These are phyloP conservation scores for Gymnothorax reevesii DNA, from an alignment of 2,797 vertebrate genomes.

Conservation along the genomic window DNA sequence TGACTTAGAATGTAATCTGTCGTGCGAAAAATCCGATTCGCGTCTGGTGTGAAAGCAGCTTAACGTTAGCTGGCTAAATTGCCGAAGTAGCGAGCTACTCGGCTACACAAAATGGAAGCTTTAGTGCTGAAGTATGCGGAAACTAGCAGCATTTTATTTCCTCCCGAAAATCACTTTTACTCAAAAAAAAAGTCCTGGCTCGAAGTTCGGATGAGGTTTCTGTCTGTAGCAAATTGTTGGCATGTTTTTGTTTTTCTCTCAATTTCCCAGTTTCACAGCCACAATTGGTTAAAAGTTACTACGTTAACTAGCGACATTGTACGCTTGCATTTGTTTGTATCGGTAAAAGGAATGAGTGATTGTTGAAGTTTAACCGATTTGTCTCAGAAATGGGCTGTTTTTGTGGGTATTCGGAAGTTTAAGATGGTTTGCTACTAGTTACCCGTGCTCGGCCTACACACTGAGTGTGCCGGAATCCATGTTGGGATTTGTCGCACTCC, in stretches of 20 bases:
- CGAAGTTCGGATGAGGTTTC: constrained; percentile 10
- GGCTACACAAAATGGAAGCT: constrained; percentile 46
- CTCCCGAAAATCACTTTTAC: not conserved
- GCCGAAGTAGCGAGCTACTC: not conserved
- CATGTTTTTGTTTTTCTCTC: not conserved
- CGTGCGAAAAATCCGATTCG: no score
- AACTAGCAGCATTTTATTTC: constrained; percentile 5
- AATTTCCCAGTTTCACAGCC: constrained; percentile 3
- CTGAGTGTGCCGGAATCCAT: constrained; percentile 45
- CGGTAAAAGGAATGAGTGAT: not conserved
- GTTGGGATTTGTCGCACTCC: constrained; percentile 26
- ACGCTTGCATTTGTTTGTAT: not conserved
- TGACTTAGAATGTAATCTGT: no score
- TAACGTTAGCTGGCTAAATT: constrained; percentile 2
- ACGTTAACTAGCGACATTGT: not conserved
- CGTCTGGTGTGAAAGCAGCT: no score
- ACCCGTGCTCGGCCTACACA: not conserved
- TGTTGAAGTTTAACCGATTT: not conserved
- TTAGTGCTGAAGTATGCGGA: constrained; percentile 24
- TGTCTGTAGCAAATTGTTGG: not conserved
- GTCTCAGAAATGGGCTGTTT: not conserved
- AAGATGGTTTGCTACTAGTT: not conserved
- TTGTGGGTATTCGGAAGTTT: not conserved
- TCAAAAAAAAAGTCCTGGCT: not conserved
- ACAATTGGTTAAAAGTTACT: no score